Percentiles rank a stretch among this genome's conserved stretches.
Evolutionary conservation across 2,113 vertebrate species (phyloP).

Genomic region (Syrrhaptes paradoxus): DNA sequence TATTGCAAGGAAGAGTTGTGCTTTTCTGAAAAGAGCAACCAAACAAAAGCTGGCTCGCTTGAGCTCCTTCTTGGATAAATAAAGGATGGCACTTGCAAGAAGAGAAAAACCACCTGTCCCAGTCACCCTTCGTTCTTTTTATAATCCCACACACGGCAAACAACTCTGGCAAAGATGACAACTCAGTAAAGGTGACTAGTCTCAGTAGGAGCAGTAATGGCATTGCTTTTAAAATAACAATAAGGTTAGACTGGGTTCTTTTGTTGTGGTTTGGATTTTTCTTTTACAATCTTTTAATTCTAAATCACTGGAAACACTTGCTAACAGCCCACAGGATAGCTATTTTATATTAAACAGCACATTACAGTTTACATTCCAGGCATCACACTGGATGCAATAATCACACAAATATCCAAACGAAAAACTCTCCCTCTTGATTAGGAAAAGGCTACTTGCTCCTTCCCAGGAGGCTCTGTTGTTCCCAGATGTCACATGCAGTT

Average conservation of each 20-base stretch:
- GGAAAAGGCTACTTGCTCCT: not conserved
- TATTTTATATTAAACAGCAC: slow-evolving; percentile 24
- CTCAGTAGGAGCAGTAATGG: not conserved
- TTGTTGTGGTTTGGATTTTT: not conserved
- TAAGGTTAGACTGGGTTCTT: not conserved
- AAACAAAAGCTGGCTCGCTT: not conserved
- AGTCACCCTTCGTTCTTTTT: not conserved
- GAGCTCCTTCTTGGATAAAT: not conserved
- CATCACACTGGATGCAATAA: slow-evolving; percentile 20
- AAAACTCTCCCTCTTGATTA: slow-evolving; percentile 7
- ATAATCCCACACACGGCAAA: not conserved
- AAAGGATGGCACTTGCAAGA: not conserved
- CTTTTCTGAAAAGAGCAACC: slow-evolving; percentile 27
- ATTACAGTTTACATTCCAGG: slow-evolving; percentile 14
- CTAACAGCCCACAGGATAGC: slow-evolving; percentile 7
- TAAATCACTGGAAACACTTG: slow-evolving; percentile 20
- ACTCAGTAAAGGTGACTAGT: not conserved
- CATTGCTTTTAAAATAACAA: slow-evolving; percentile 1
- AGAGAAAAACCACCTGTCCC: slow-evolving; percentile 39
- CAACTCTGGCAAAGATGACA: not conserved
- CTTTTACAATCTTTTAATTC: not conserved
- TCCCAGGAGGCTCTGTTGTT: not conserved
- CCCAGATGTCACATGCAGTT: not conserved
- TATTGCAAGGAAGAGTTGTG: slow-evolving; percentile 10
- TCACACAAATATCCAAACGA: slow-evolving; percentile 3